These are phyloP conservation scores for Drosophila maculinotata DNA, from an alignment of 2,888 invertebrate species.

Conservation along the genomic window DNA sequence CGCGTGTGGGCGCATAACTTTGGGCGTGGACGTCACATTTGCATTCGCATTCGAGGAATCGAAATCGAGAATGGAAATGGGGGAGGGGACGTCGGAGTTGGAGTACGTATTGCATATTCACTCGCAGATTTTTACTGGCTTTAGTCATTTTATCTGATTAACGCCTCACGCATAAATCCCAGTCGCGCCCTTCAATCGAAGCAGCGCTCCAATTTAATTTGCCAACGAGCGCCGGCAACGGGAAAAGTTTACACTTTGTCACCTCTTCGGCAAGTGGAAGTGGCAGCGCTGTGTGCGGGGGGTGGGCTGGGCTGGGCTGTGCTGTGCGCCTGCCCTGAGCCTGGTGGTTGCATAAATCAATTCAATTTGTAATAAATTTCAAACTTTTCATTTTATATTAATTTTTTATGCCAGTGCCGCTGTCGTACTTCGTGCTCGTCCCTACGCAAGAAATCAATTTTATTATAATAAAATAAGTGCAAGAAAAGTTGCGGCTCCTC, in stretches of 20 bases:
- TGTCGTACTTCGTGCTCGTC: constrained; percentile 30
- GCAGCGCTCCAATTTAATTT: constrained; percentile 64
- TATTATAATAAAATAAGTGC: constrained; percentile 77
- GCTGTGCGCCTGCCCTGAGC: not conserved
- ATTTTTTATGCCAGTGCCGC: constrained; percentile 68
- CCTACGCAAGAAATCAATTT: constrained; percentile 69
- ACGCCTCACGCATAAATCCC: constrained; percentile 52
- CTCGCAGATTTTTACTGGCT: constrained; percentile 37
- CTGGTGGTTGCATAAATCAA: constrained; percentile 69
- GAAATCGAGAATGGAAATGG: not conserved
- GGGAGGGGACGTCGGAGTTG: not conserved
- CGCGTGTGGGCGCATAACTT: constrained; percentile 71
- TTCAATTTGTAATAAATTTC: constrained; percentile 80
- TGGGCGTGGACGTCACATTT: constrained; percentile 28
- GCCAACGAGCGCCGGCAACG: constrained; percentile 43
- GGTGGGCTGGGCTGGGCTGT: not conserved
- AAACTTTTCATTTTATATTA: constrained; percentile 80
- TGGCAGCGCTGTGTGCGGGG: not conserved
- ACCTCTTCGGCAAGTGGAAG: constrained; percentile 54
- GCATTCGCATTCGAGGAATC: constrained; percentile 15
- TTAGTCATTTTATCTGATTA: constrained; percentile 69
- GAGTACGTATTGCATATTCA: constrained; percentile 44
- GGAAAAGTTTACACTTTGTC: constrained; percentile 74
- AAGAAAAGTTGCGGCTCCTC: constrained; percentile 61
- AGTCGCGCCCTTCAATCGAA: constrained; percentile 39